Base-by-base conservation (phyloP, 2,888 invertebrate genomes). In the Hydrotaea cyrtoneurina region DNA sequence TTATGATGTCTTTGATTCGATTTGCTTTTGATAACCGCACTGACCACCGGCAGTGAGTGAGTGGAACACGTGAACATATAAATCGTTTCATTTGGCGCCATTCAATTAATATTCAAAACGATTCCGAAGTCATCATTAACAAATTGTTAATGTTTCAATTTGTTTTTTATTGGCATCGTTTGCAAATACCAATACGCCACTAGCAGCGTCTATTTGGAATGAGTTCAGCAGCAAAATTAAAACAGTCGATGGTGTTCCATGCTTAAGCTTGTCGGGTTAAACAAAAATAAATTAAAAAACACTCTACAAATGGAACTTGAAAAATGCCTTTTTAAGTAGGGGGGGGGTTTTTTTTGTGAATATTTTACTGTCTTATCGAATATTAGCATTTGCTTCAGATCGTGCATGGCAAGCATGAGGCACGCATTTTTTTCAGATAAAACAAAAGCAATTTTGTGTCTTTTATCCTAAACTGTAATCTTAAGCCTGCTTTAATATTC, bases 71-170 rank as follows among this genome's bases (percentile, higher is more conserved):
- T n/a, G n/a, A n/a, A n/a, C n/a, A n/a, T n/a, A 50, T n/a, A 13
- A 39, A 13, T n/a, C 50, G n/a, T 15, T 3, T n/a, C 50, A 3
- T 26, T 26, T 26, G 59, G 59, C 59, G 59, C 59, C 59, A 26
- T 59, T 59, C 15, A 59, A 23, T 59, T 26, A 23, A 26, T 59
- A 59, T 59, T 59, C 26, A 59, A 59, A 26, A 15, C 23, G 15
- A 26, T 59, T 26, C 15, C 4, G 5, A 15, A 23, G 59, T 26
- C 59, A 59, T 26, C 15, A 26, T 59, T 26, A 59, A 26, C 55
- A 59, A 59, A 59, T 55, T 23, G 15, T 15, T 59, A 59, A 59
- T 26, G 26, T 59, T 59, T 59, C 15, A 59, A 59, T 59, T 59
- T 23, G 26, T 26, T 23, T 23, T 59, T 21, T 50, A 50, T n/a